A percentile compares a stretch with the other conserved stretches of the same genome.
Conservation (phyloP, 2,797 vertebrate genomes). For the Leucoraja ocellata region DNA sequence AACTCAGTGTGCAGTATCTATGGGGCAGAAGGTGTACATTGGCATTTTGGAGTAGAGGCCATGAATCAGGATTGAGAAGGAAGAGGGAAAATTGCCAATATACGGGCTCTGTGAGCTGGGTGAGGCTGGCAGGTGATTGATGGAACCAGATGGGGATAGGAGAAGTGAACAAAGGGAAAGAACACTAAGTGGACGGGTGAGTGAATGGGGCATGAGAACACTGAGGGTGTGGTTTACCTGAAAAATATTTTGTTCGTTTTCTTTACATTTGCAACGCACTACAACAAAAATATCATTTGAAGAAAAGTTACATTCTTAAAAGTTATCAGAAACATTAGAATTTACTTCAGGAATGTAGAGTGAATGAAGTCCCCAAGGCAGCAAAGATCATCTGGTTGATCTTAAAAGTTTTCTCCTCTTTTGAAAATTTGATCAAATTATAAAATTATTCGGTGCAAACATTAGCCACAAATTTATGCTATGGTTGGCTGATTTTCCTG, state of each 20-base stretch:
- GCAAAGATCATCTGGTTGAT: not conserved
- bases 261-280: not conserved
- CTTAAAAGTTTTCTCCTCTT: not conserved
- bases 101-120: no score
- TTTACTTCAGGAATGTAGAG: not conserved
- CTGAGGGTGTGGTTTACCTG: no score
- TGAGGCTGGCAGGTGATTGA: no score
- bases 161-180: no score
- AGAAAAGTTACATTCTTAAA: not conserved
- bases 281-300: not conserved
- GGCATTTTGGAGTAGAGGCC: no score
- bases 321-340: not conserved
- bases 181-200: no score
- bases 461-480: not conserved
- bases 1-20: no score
- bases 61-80: no score
- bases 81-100: no score
- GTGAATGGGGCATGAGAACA: no score
- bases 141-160: no score
- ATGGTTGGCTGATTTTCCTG: not conserved
- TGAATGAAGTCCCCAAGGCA: not conserved
- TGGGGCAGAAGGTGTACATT: no score
- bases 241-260: not conserved
- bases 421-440: not conserved
- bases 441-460: not conserved